Evolutionary conservation across 2,888 invertebrate species (phyloP).

Genomic region (Panzeria rudis): DNA sequence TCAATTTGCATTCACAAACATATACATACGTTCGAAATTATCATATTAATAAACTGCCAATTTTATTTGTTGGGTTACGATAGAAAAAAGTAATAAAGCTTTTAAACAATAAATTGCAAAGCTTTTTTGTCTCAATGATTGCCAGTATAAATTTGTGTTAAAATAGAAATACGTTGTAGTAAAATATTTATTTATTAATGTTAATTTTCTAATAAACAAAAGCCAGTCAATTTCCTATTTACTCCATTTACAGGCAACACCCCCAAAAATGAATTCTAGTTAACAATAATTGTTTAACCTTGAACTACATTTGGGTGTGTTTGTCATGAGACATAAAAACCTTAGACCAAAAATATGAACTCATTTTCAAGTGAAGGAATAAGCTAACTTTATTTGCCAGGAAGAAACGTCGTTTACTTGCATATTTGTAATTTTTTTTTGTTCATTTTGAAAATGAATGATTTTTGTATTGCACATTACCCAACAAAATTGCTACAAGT

Average conservation of each 20-base stretch:
- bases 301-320: constrained; percentile 54
- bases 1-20: too few relatives aligned
- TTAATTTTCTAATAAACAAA: constrained; percentile 14
- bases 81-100: constrained; percentile 6
- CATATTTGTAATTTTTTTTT: not conserved
- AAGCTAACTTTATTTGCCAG: not conserved
- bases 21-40: too few relatives aligned
- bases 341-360: constrained; percentile 10
- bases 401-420: not conserved
- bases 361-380: not conserved
- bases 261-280: constrained; percentile 11
- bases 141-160: not conserved
- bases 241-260: constrained; percentile 10
- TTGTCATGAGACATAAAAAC: not conserved
- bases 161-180: not conserved
- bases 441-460: not conserved
- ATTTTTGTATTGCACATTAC: not conserved
- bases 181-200: constrained; percentile 5
- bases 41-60: too few relatives aligned
- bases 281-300: constrained; percentile 38
- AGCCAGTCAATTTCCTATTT: constrained; percentile 42
- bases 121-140: not conserved
- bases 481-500: constrained; percentile 13
- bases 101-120: constrained; percentile 19
- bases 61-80: not conserved